phyloP scores from a whole-genome alignment of 2,113 vertebrate genomes.

The Natator depressus region DNA sequence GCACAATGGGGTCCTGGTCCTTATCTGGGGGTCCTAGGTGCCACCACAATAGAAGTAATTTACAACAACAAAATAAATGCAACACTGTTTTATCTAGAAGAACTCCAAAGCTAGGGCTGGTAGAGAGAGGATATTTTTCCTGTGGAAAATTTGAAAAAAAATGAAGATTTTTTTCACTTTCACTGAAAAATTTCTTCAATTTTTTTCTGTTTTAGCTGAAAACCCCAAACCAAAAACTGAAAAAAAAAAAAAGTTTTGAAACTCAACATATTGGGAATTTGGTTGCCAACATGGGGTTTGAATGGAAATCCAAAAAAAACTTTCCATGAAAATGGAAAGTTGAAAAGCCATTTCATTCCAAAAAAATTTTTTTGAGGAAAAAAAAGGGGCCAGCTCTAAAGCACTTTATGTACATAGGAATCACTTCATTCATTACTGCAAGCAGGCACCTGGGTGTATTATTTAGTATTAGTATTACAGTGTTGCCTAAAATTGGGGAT shows the following conservation, averaged over 20 bases:
- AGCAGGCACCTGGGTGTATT: not conserved
- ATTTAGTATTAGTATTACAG: not conserved
- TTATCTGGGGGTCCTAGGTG: not conserved
- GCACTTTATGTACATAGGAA: not conserved
- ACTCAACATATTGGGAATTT: not conserved
- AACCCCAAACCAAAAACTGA: not conserved
- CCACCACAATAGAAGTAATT: not conserved
- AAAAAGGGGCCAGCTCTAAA: not conserved
- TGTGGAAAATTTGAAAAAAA: not conserved
- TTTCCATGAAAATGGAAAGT: not conserved
- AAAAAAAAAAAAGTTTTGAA: not conserved
- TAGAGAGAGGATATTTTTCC: not conserved
- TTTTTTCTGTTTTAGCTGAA: not conserved
- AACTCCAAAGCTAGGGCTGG: not conserved
- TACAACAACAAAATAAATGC: not conserved
- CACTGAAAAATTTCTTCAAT: not conserved
- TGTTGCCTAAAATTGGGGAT: not conserved
- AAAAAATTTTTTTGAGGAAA: not conserved
- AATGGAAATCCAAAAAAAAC: not conserved
- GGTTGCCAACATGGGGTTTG: not conserved
- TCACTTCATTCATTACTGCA: not conserved
- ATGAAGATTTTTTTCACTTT: not conserved
- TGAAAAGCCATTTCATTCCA: not conserved
- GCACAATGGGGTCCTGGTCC: accelerated
- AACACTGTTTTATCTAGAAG: not conserved